Evolutionary conservation across 2,113 vertebrate genomes (phyloP), one percentile per base, ranked within the genome.

Genomic region (Suricata suricatta): DNA sequence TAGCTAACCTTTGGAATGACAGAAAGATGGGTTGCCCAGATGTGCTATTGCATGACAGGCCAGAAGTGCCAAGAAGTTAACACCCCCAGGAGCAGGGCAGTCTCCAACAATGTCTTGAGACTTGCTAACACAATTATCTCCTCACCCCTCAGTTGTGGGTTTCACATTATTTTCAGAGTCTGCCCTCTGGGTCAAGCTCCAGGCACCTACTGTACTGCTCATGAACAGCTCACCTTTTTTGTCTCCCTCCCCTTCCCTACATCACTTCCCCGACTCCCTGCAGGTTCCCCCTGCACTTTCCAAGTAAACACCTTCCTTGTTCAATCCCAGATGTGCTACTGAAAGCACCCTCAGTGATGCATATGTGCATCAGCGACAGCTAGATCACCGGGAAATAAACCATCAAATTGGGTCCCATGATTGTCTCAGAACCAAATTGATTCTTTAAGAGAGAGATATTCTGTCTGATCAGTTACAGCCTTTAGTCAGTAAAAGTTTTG

Each of bases 401-500:
- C 47, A 77, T 19, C 71, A 92, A 87, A 74, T 47, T 17, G 12
- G 9, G 74, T 77, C 11, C 35, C 16, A 7, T 52, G 33, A 74
- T 80, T 86, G 82, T 68, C 52, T 54, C 54, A 92, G 71, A 97
- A 83, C 64, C 17, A 57, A 69, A 97, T 68, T 72, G 25, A 77
- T 10, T 72, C 25, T 87, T 79, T 63, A 69, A 96, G n/a, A 94
- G 6, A 57, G 6, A 57, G 54, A 92, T 69, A 29, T 4, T 25
- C 57, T 80, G 93, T 97, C 52, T 63, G 41, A 76, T 88, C 54
- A 60, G 57, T 74, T 93, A 87, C 12, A 96, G 64, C 38, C 93
- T 97, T 95, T 86, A 13, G 92, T 96, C 81, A 89, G 41, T 8
- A 19, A 38, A 81, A 95, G 85, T 80, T 88, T 97, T 96, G 81